Base-by-base conservation (phyloP, 2,888 invertebrate species). In the Pomacea canaliculata region DNA sequence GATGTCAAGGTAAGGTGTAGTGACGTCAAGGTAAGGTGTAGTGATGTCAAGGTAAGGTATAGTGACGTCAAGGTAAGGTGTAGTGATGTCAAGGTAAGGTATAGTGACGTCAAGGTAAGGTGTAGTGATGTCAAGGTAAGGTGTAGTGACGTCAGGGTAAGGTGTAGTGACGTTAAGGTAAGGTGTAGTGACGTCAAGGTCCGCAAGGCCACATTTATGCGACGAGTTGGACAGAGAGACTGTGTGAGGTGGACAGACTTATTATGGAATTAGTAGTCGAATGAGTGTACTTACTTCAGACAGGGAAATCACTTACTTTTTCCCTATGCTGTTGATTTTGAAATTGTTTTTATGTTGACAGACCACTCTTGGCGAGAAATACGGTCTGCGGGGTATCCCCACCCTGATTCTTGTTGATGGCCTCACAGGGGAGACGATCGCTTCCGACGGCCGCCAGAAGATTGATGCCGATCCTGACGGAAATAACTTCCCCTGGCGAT, bases 21-120 rank as follows among this genome's bases (percentile, higher is more conserved):
- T 7, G 71, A 78, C 51, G 73, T 69, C 49, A 70, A 71, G 71
- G 79, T 79, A 37, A 76, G 76, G 56, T 63, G n/a, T 23, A 60
- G 48, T 2, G 82, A 83, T 3, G 76, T 59, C 27, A 84, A 83
- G 81, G 85, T 85, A 72, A 66, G 7, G 12, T 51, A 7, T 51
- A 23, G 48, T 7, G 71, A 78, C 51, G 73, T 69, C 51, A 70
- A 73, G 71, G 78, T 79, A 37, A 76, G n/a, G 56, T 63, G n/a
- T 23, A 60, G 48, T 13, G 82, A 83, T 4, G 76, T 59, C 37
- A 84, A 83, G 81, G 85, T 85, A 72, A 66, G 51, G 12, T 51
- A 7, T 51, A 23, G 48, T 7, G 71, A 78, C 51, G 73, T 69
- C 51, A 70, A 73, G 71, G 79, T 78, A 37, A 76, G 76, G 56